Evolutionary conservation across 2,113 vertebrate species (phyloP), one percentile per base, ranked within the genome.

Genomic region (Ivindomyrus marchei): DNA sequence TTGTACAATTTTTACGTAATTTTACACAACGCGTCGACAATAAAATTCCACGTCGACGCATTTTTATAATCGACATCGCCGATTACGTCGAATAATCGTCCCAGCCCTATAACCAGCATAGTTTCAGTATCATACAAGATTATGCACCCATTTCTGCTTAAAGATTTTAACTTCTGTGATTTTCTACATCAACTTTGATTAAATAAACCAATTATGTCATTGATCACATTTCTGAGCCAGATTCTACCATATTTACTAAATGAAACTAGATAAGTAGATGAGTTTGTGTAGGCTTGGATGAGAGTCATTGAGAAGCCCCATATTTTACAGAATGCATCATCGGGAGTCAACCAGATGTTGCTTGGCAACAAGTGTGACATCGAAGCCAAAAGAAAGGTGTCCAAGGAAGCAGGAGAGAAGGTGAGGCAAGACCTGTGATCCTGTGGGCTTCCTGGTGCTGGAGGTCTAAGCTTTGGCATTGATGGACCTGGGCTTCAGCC

Each of bases 331-430:
- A 98, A 99, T 62, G 97, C 98, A 39, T 97, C 97, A 0, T 95
- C 96, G 0, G 97, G 97, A 0, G 98, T 98, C 87, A 97, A 97
- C 92, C 96, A 94, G 47, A 98, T 98, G 94, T 94, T 99, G 88
- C 94, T 99, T 27, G 98, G 97, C 5, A 98, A 99, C 94, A 99
- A 99, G 91, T 98, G 98, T 19, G 98, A 99, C 95, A 98, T 98
- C 91, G 98, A 98, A 91, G 91, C 93, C 46, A 97, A 97, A 91
- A 94, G 98, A 66, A 97, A 97, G 90, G 97, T 99, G 89, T 95
- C 95, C 87, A 96, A 93, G 92, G 97, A 98, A 49, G 96, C 93
- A 0, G 98, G 97, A 0, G 96, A 97, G 70, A 97, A 98, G 97
- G 98, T 99, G 80, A 94, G 94, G 24, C 36, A 17, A 47, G 52